Evolutionary conservation across 2,888 invertebrate genomes (phyloP).

Genomic region (Ornithoptera priamus): DNA sequence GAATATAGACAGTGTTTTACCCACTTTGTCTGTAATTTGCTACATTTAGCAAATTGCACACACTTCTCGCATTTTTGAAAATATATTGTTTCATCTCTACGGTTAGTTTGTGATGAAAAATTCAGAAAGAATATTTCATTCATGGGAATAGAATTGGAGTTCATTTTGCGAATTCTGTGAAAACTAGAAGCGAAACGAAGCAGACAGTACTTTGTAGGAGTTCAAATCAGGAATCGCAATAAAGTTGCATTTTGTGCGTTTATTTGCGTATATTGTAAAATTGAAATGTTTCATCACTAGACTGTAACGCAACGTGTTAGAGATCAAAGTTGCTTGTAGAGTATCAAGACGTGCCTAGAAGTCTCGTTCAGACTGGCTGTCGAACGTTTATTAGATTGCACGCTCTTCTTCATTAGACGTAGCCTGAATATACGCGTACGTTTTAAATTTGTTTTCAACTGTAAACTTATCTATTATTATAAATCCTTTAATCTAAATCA

Average conservation of each 20-base stretch:
- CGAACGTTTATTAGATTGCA: too few species aligned
- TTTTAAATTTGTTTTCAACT: too few species aligned
- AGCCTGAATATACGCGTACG: too few species aligned
- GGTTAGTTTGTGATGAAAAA: slow-evolving; percentile 5
- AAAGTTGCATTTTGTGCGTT: slow-evolving; percentile 28
- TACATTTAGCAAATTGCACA: too few species aligned
- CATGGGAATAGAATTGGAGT: slow-evolving; percentile 14
- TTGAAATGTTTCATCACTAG: background rate
- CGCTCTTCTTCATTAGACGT: too few species aligned
- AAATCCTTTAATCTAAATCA: too few species aligned
- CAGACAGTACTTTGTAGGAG: slow-evolving; percentile 25
- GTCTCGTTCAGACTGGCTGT: background rate
- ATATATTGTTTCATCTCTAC: slow-evolving; percentile 3
- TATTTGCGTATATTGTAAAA: slow-evolving; percentile 23
- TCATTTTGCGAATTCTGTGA: slow-evolving; percentile 18
- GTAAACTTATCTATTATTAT: too few species aligned
- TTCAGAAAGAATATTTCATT: slow-evolving; percentile 16
- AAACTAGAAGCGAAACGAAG: slow-evolving; percentile 23
- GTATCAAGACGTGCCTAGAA: background rate
- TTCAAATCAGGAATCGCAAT: slow-evolving; percentile 27
- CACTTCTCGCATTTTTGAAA: background rate
- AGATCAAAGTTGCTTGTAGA: slow-evolving; percentile 6
- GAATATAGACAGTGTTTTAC: too few species aligned
- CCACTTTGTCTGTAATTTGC: too few species aligned
- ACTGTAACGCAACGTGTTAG: background rate